Evolutionary conservation across 2,888 invertebrate genomes (phyloP), one percentile per base, ranked within the genome.

Genomic region (Zhuqinia jingwanae): DNA sequence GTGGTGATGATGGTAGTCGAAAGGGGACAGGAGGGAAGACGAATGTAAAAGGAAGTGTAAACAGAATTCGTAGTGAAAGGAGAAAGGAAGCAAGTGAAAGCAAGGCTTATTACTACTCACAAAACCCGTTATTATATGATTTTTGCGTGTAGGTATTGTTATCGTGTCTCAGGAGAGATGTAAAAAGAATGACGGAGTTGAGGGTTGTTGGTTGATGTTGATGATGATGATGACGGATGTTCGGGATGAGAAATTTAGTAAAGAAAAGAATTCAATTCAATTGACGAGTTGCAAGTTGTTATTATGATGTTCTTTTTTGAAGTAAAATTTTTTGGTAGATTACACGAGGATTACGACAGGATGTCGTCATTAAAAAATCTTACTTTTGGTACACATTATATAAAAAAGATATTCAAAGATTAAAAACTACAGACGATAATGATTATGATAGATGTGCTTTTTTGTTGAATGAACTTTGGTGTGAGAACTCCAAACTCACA

Each of bases 111-210:
- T 58, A 42, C 58, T 53, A 20, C 30, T 30, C 36, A 60, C 36
- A 60, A 58, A 77, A 77, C 36, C 36, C n/a, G 79, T 65, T 65
- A 65, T 79, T 63, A 79, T 60, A 65, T 50, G 79, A 65, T 65
- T 79, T 65, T 79, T 60, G 79, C 65, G 65, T 79, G 79, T 47
- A 65, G 79, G 25, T 65, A 78, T 78, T 36, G 47, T 65, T 79
- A 50, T 79, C 50, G 25, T 60, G 25, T 53, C 53, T 60, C 79
- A 63, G 27, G 42, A 47, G 45, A 56, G 36, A 76, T 15, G 65
- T 17, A 36, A 30, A 30, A 30, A 60, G 25, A 15, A 27, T 27
- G 30, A 60, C 11, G 13, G 36, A 65, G 65, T 65, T 65, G 65
- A 65, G 65, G 65, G 30, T 25, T 60, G 30, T 65, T 11, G 13